Evolutionary conservation across 1,140 invertebrate species (phyloP), one percentile per base, ranked within the genome.

Genomic region (Chionoecetes opilio): DNA sequence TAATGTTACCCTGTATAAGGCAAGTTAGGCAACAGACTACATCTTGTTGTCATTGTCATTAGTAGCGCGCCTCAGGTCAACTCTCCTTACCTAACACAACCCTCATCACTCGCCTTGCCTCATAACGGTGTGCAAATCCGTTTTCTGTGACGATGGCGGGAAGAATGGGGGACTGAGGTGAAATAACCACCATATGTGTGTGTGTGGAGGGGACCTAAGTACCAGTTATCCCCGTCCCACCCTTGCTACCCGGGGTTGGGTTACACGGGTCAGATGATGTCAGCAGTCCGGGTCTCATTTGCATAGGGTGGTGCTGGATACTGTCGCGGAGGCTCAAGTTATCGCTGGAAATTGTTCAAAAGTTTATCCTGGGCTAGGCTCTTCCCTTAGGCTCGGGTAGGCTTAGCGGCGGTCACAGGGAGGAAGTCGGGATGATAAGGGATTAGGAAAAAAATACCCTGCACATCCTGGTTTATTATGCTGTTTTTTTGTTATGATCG

Each of bases 261-360:
- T 46, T 29, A 53, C 53, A 9, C 29, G 89, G 38, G 37, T 63
- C 26, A 53, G 37, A 53, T 91, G 38, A 53, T 34, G 89, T 53
- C 89, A 91, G 38, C 53, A 91, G n/a, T 63, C 38, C 38, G 38
- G 17, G 2, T 9, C 85, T 37, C 85, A 87, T 87, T 87, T 87
- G 85, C 85, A 87, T 87, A 87, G 11, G 85, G 17, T 34, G 32
- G 31, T 87, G 37, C 29, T 26, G 85, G 85, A 87, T 87, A 87
- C 85, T 87, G 85, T 87, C 85, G 26, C 31, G 6, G 21, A 29
- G 89, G 31, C 41, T 63, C 29, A 46, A 41, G 37, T 46, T 63
- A 37, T 91, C 31, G 89, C 26, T 21, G 17, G n/a, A 34, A 31
- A 41, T n/a, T 53, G 31, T 84, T 84, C n/a, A 53, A 17, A 53